phyloP scores from a whole-genome alignment of 2,888 invertebrate genomes.

The Agelastica alni region DNA sequence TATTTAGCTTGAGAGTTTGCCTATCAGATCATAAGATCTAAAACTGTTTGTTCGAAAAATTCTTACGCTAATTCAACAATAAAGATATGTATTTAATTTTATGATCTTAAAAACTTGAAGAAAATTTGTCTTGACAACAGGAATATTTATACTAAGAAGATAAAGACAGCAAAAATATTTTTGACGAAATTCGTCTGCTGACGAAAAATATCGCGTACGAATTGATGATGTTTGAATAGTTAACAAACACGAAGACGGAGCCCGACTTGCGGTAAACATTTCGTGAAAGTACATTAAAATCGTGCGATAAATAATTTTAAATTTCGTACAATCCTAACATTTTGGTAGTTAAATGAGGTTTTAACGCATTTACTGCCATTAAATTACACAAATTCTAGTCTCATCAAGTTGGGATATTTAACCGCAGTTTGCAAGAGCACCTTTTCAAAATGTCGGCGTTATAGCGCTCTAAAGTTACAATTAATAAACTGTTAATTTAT shows the following conservation, averaged over 20 bases:
- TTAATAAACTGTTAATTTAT: no score
- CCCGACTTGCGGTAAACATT: neutral
- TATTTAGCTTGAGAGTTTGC: conserved; percentile 8
- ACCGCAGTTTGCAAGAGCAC: no score
- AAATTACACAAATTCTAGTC: no score
- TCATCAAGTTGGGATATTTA: no score
- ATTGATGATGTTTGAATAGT: neutral
- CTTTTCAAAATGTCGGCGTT: no score
- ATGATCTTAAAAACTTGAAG: conserved; percentile 1
- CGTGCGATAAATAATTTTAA: neutral
- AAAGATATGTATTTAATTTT: neutral
- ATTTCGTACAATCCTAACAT: no score
- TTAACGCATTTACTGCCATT: no score
- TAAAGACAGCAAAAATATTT: conserved; percentile 5
- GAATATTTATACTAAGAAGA: conserved; percentile 2
- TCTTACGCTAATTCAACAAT: conserved; percentile 1
- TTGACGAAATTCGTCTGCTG: neutral
- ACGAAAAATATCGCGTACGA: neutral
- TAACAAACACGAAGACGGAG: neutral
- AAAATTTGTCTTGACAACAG: neutral
- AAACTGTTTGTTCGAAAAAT: conserved; percentile 2
- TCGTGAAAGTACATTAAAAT: neutral
- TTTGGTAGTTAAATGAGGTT: no score
- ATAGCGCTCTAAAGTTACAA: no score
- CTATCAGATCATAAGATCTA: conserved; percentile 11